A percentile compares a stretch with the other conserved stretches of the same genome.
Evolutionary conservation across 2,113 vertebrate species (phyloP).

Genomic region (Tyto alba): DNA sequence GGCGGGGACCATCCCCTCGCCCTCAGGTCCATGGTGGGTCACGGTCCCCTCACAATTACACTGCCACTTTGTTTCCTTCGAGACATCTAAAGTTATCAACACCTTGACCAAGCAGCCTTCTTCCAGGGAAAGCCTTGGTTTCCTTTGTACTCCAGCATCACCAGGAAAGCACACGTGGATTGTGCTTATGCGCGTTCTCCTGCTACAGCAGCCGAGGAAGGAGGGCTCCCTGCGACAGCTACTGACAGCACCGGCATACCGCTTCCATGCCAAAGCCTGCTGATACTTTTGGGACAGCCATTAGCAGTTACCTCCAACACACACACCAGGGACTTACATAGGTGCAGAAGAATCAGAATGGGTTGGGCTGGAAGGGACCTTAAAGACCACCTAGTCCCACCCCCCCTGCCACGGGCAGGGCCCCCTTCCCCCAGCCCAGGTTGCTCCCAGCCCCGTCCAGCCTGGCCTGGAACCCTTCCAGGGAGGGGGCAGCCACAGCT

Average conservation of each 20-base stretch:
- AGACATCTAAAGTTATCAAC: not conserved
- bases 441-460: no score
- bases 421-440: no score
- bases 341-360: no score
- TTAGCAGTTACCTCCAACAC: not conserved
- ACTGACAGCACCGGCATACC: not conserved
- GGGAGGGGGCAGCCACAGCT: no score
- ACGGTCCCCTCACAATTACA: not conserved
- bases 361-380: no score
- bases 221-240: not conserved
- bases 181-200: not conserved
- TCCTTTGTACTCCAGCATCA: not conserved
- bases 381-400: no score
- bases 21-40: not conserved
- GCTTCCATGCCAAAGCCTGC: not conserved
- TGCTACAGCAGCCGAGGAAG: not conserved
- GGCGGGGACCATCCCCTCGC: rapidly evolving
- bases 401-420: no score
- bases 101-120: not conserved
- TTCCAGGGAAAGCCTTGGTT: not conserved
- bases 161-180: not conserved
- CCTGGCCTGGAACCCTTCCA: no score
- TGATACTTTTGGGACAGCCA: not conserved
- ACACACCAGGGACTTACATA: no score
- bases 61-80: not conserved